A percentile compares a stretch with the other conserved stretches of the same genome.
These are phyloP conservation scores for Monarcha castaneiventris DNA, from an alignment of 2,113 vertebrate genomes.

Conservation along the genomic window DNA sequence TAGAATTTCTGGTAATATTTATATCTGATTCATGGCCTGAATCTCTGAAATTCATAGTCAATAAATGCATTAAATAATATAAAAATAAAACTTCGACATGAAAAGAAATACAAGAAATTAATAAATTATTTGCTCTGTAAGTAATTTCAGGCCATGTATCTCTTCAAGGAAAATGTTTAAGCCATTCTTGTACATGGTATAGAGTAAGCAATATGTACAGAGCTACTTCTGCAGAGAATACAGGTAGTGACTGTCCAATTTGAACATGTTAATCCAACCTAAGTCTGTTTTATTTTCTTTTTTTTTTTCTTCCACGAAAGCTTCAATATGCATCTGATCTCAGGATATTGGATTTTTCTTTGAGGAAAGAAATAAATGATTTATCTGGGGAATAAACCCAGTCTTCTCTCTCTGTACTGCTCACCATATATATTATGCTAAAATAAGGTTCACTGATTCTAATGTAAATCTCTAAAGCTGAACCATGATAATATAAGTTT, in stretches of 20 bases:
- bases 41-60: neutral
- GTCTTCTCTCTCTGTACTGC: conserved; percentile 50
- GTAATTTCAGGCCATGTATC: neutral
- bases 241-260: conserved; percentile 23
- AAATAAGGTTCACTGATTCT: conserved; percentile 73
- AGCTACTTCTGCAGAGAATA: conserved; percentile 8
- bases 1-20: neutral
- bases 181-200: neutral
- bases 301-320: conserved; percentile 15
- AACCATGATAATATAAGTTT: conserved; percentile 66
- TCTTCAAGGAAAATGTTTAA: neutral
- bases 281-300: neutral
- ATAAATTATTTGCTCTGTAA: conserved; percentile 35
- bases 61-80: conserved; percentile 16
- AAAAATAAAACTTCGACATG: neutral
- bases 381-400: conserved; percentile 77
- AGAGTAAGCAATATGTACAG: neutral
- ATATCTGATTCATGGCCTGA: neutral
- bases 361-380: conserved; percentile 79
- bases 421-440: conserved; percentile 66
- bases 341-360: conserved; percentile 81
- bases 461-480: conserved; percentile 78
- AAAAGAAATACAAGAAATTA: neutral
- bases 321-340: conserved; percentile 78
- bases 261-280: conserved; percentile 68